Percentiles rank a stretch among this genome's conserved stretches.
These are phyloP conservation scores for Passer montanus DNA, from an alignment of 2,113 vertebrate species.

Conservation along the genomic window DNA sequence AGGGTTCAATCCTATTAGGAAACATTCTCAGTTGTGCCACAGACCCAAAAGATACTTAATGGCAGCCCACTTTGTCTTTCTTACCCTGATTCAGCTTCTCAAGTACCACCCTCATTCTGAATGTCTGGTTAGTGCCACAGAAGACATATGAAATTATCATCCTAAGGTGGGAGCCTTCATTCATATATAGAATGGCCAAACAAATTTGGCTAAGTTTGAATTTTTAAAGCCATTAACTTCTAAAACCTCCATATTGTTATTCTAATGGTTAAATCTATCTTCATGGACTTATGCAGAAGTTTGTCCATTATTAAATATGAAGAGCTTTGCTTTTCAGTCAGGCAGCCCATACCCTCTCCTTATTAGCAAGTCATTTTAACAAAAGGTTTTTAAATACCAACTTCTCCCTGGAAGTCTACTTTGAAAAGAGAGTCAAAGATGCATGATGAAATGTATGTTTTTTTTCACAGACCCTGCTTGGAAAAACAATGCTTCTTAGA, in stretches of 20 bases:
- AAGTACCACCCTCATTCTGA: neutral
- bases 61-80: neutral
- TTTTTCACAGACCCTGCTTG: neutral
- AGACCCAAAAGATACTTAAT: neutral
- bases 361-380: constrained; percentile 6
- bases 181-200: neutral
- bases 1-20: neutral
- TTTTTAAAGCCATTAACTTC: neutral
- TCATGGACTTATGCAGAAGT: neutral
- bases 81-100: neutral
- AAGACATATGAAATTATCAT: neutral
- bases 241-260: neutral
- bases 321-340: constrained; percentile 9
- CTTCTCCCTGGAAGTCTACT: neutral
- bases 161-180: neutral
- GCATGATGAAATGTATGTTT: neutral
- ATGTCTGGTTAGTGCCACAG: neutral
- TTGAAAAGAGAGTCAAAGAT: constrained; percentile 18
- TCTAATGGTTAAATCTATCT: neutral
- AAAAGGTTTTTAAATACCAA: constrained; percentile 21
- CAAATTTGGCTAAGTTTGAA: neutral
- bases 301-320: neutral
- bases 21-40: neutral
- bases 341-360: neutral
- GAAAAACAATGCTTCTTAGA: neutral